Conservation (phyloP, 2,113 vertebrate genomes). For the Labeo rohita region DNA sequence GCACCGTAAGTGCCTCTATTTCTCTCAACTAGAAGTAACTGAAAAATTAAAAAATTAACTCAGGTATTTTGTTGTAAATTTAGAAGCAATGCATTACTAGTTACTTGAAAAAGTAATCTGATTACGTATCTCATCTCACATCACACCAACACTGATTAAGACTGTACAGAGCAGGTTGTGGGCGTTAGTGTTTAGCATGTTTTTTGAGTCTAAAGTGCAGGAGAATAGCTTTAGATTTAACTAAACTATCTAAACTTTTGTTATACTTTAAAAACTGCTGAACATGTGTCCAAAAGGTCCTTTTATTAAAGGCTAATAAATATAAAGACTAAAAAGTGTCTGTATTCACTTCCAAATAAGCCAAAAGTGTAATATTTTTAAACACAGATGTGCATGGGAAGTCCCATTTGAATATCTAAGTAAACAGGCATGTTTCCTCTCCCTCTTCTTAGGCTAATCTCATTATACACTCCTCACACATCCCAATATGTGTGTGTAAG, state of each 20-base stretch:
- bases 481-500: constrained; percentile 18
- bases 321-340: not conserved
- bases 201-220: not conserved
- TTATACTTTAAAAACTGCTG: not conserved
- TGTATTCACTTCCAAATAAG: not conserved
- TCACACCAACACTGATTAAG: not conserved
- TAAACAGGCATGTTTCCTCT: constrained; percentile 46
- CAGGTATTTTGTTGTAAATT: too few relatives aligned
- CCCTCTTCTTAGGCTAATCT: constrained; percentile 65
- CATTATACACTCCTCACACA: constrained; percentile 57
- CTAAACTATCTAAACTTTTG: not conserved
- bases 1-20: too few relatives aligned
- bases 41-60: too few relatives aligned
- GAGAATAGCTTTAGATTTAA: not conserved
- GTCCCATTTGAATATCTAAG: constrained; percentile 27
- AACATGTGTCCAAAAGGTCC: too few relatives aligned
- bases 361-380: not conserved
- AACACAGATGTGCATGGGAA: not conserved
- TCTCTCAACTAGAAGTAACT: too few relatives aligned
- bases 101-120: too few relatives aligned
- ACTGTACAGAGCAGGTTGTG: not conserved
- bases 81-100: too few relatives aligned
- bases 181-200: not conserved
- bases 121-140: too few relatives aligned
- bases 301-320: not conserved